Evolutionary conservation across 2,888 invertebrate species (phyloP), one percentile per base, ranked within the genome.

Genomic region (Empis livida): DNA sequence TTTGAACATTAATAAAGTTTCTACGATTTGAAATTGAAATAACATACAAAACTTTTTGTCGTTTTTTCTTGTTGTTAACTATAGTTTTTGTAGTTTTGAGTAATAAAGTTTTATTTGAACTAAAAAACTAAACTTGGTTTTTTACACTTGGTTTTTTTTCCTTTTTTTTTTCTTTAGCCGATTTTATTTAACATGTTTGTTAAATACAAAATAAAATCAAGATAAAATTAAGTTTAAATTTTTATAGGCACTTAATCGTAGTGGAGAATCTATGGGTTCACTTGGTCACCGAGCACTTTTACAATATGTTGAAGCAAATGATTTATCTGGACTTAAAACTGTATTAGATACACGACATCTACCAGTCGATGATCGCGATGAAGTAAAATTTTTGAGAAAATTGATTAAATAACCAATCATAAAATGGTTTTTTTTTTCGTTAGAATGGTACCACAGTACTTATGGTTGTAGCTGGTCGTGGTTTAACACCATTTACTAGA

Each of bases 401-500:
- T 32, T 27, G 23, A 4, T 13, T 35, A 14, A 6, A 32, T 17
- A 41, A 20, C 6, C 8, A 40, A 45, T 13, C 48, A 48, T 32
- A 4, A 5, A 32, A 13, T 32, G 3, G 48, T 55, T 52, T 65
- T 43, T 42, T 45, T 41, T 35, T n/a, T n/a, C n/a, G n/a, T n/a
- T 64, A 94, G 91, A 92, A 91, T 76, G 92, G 93, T 52, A 84
- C 88, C 51, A 94, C 95, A 43, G 87, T 90, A 45, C 84, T 99
- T 63, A 94, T 96, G 76, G 80, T 87, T 61, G 94, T 95, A 42
- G 81, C 91, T 50, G 79, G 85, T 61, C 84, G 83, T 59, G 96
- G 95, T 30, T 84, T 89, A 60, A 71, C 80, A 47, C 79, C 80
- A 41, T 87, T 95, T 67, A 90, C 88, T 44, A 79, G 85, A 45